Base-by-base conservation (phyloP, 2,113 vertebrate genomes). In the Mugil cephalus region DNA sequence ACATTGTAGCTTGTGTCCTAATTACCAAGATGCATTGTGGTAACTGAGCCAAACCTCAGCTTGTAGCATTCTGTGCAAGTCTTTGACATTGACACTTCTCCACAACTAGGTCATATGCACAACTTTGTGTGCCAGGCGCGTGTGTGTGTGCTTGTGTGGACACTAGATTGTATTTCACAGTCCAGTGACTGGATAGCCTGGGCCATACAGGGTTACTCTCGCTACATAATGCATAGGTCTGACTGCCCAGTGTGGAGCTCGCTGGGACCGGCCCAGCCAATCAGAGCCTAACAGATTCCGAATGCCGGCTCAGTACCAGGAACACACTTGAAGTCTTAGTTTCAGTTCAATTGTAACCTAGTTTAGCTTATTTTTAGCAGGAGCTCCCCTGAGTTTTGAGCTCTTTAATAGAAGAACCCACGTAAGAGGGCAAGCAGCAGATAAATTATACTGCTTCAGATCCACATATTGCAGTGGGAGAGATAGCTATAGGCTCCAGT, bases 201-300 rank as follows among this genome's bases (percentile, higher is more conserved):
- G 58, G 56, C 56, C 79, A 60, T 83, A 82, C 86, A 74, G 79
- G 39, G 83, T 88, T 84, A 88, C 91, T 54, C 63, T 70, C 55
- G 51, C 87, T 92, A 74, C 90, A 92, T 93, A 86, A 93, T 93
- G 77, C 70, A 92, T 84, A 51, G 66, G 69, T 38, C 9, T 62
- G 17, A 71, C 10, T 14, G 53, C 65, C 75, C 21, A 0, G 12
- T 18, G 52, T 24, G 52, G 60, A 76, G 55, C 56, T 60, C 61
- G 39, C 56, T 39, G 12, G 42, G 48, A 51, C 63, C 55, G 59
- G 36, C 35, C 56, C 66, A 50, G 43, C 47, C 50, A 77, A 80
- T 65, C 64, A 24, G 35, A 66, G 74, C 76, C 52, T 21, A 55
- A 60, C 35, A 30, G 51, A 67, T 66, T 70, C 59, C 42, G 17